Evolutionary conservation across 2,113 vertebrate species (phyloP), one percentile per base, ranked within the genome.

Genomic region (Lota lota): DNA sequence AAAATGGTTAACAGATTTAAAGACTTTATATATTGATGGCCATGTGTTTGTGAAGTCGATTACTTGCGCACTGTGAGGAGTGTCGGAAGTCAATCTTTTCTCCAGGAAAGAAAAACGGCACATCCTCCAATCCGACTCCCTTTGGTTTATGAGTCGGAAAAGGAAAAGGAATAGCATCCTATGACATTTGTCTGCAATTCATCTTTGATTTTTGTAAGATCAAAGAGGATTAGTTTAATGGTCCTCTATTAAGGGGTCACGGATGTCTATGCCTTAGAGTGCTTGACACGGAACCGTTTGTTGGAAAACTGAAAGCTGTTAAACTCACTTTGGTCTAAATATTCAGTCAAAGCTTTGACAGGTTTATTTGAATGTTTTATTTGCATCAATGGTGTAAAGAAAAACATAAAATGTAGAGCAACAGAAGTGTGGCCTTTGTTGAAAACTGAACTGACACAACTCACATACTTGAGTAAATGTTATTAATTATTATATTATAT

Each of bases 221-320:
- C 12, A 12, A 47, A 12, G 40, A 47, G 40, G 40, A 47, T 47
- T 47, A 10, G 40, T 47, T 14, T 1, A 47, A 14, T 2, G 10
- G 40, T 47, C 47, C 53, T 72, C 69, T 14, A 53, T 4, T 47
- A 11, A 22, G 2, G 33, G n/a, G 64, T 4, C 56, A 58, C 57
- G 4, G 63, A 20, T 47, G 4, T 63, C 14, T 68, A 60, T 85
- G 83, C 78, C 83, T 82, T 82, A 80, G 80, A 81, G 54, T 12
- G 15, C 67, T 77, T 0, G 3, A 56, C 17, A 0, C 21, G 14
- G 51, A 66, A n/a, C n/a, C 15, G 19, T 17, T 33, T 33, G 28
- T 33, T 33, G 28, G 65, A 33, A 7, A 40, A 36, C 40, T 75
- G 1, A 53, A 28, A 53, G 22, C 40, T 61, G 5, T 56, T 15